Evolutionary conservation across 2,113 vertebrate species (phyloP).

Genomic region (Campylorhamphus procurvoides): DNA sequence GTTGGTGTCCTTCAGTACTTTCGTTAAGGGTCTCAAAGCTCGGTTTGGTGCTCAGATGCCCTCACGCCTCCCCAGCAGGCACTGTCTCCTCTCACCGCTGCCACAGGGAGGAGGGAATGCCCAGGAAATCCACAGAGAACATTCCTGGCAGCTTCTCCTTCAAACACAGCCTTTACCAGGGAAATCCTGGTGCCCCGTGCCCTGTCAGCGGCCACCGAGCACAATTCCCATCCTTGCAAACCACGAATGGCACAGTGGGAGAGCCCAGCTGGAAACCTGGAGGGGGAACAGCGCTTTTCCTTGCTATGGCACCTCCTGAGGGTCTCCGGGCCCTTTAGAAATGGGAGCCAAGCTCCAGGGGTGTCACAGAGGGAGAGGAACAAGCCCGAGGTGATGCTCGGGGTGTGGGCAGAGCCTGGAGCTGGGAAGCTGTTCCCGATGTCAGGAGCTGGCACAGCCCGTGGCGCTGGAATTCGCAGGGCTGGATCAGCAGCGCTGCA

Average conservation of each 20-base stretch:
- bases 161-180: neutral
- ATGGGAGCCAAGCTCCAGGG: neutral
- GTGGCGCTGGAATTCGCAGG: neutral
- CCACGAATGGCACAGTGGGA: rapidly evolving
- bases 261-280: neutral
- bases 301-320: neutral
- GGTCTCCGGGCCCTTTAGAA: neutral
- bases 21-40: neutral
- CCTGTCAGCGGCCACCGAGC: neutral
- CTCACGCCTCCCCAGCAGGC: rapidly evolving
- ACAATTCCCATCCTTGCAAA: neutral
- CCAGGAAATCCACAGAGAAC: neutral
- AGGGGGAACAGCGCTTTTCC: rapidly evolving
- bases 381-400: neutral
- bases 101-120: neutral
- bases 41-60: neutral
- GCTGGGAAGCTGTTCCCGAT: neutral
- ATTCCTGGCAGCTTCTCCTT: neutral
- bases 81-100: neutral
- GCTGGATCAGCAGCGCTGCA: neutral
- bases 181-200: neutral
- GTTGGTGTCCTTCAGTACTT: neutral
- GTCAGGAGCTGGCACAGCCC: neutral
- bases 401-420: neutral
- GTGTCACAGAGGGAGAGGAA: neutral